These are phyloP conservation scores for Cyphomyrus discorhynchus DNA, from an alignment of 2,113 vertebrate genomes.

Conservation along the genomic window DNA sequence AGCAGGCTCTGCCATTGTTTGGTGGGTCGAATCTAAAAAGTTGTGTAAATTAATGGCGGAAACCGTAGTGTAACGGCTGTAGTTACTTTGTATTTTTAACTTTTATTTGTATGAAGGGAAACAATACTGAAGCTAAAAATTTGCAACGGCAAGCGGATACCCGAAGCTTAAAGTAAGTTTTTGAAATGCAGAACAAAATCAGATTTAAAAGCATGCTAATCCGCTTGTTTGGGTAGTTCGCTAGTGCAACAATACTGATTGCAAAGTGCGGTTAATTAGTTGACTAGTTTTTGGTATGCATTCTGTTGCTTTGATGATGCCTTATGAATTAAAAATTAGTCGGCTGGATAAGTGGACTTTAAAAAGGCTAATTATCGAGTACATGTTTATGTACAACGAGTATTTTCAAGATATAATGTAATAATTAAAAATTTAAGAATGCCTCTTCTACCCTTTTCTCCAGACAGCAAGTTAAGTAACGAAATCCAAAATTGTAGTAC, in stretches of 20 bases:
- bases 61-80: slow-evolving; percentile 2
- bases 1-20: slow-evolving; percentile 27
- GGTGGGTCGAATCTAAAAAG: slow-evolving; percentile 13
- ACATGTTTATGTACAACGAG: not conserved
- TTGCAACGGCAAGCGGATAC: not conserved
- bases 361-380: not conserved
- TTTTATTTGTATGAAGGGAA: not conserved
- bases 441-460: not conserved
- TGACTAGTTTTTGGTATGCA: not conserved
- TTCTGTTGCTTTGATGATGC: not conserved
- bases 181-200: not conserved
- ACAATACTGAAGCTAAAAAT: not conserved
- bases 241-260: not conserved
- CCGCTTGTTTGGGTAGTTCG: not conserved
- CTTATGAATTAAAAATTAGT: not conserved
- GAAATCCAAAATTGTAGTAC: not conserved
- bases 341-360: not conserved
- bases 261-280: not conserved
- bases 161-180: slow-evolving; percentile 8
- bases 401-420: not conserved
- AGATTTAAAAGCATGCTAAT: not conserved
- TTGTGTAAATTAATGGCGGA: slow-evolving; percentile 22
- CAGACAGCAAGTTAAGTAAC: not conserved
- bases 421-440: not conserved
- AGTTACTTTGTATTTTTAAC: not conserved